Conservation (phyloP, 2,888 invertebrate species). For the Pseudeuparius sepicola region DNA sequence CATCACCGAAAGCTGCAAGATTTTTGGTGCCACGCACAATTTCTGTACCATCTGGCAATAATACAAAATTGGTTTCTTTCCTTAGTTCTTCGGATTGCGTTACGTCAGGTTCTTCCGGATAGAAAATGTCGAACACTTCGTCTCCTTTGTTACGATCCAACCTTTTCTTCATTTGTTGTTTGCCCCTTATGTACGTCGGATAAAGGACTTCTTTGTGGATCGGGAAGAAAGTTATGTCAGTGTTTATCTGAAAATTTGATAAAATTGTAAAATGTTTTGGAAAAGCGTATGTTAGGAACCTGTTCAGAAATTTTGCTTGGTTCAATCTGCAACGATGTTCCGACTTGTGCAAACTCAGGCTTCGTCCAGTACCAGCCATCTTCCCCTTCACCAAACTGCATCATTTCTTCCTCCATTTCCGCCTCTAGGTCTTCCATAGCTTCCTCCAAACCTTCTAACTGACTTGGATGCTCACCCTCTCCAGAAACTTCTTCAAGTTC, state of each 20-base stretch:
- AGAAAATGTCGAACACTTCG: slow-evolving; percentile 21
- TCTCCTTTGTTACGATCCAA: slow-evolving; percentile 17
- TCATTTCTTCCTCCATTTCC: slow-evolving; percentile 16
- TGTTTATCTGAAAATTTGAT: slow-evolving; percentile 22
- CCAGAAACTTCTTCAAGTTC: slow-evolving; percentile 27
- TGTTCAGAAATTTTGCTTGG: slow-evolving; percentile 22
- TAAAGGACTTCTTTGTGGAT: slow-evolving; percentile 26
- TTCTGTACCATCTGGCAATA: slow-evolving; percentile 45
- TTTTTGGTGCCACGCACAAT: slow-evolving; percentile 45
- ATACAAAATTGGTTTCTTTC: slow-evolving; percentile 48
- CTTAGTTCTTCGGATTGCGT: slow-evolving; percentile 42
- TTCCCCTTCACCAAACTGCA: slow-evolving; percentile 17
- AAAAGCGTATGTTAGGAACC: slow-evolving; percentile 13
- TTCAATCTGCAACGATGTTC: slow-evolving; percentile 18
- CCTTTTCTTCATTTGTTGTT: slow-evolving; percentile 23
- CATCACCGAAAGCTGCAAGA: slow-evolving; percentile 34
- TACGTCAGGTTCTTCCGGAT: slow-evolving; percentile 24
- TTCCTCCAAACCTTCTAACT: not conserved
- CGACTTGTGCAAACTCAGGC: slow-evolving; percentile 24
- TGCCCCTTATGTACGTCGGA: slow-evolving; percentile 25
- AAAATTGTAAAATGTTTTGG: not conserved
- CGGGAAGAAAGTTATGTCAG: slow-evolving; percentile 27
- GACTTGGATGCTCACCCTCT: too few species aligned
- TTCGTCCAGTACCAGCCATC: slow-evolving; percentile 26
- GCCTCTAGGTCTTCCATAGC: slow-evolving; percentile 10